Conservation (phyloP, 2,888 invertebrate genomes). For the Trimorus sp. region DNA sequence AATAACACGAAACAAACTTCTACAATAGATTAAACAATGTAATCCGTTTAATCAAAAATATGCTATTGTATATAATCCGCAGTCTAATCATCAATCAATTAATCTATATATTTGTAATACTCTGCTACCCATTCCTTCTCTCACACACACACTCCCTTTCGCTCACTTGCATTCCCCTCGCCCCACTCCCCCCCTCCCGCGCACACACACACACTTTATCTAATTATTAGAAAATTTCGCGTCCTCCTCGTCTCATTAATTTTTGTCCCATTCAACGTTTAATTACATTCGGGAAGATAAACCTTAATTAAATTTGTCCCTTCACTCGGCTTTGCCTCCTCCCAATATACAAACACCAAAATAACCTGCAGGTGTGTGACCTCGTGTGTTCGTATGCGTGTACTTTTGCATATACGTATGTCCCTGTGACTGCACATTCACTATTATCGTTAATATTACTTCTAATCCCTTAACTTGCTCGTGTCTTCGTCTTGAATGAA, state of each 20-base stretch:
- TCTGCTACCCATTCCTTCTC: constrained; percentile 5
- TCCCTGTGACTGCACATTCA: no score
- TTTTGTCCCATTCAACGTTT: constrained; percentile 45
- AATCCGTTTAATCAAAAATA: no score
- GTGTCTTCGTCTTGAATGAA: no score
- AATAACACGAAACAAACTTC: no score
- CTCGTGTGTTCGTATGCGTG: constrained; percentile 21
- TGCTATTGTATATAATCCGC: no score
- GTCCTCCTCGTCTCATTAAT: constrained; percentile 40
- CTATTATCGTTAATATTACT: no score
- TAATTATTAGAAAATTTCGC: constrained; percentile 60
- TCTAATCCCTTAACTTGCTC: no score
- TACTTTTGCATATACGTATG: no score
- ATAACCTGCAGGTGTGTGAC: constrained; percentile 45
- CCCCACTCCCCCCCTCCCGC: constrained; percentile 6
- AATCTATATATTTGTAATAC: constrained; percentile 52
- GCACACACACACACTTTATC: constrained; percentile 35
- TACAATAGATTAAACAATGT: no score
- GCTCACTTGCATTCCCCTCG: constrained; percentile 13
- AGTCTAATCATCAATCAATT: constrained; percentile 40
- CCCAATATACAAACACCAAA: constrained; percentile 63
- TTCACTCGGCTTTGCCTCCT: constrained; percentile 24
- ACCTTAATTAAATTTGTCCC: constrained; percentile 36
- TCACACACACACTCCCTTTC: constrained; percentile 2
- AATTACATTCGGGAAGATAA: constrained; percentile 64